Percentiles rank a stretch among this genome's conserved stretches.
These are phyloP conservation scores for Orthochromis indermauri DNA, from an alignment of 2,113 vertebrate species.

Conservation along the genomic window DNA sequence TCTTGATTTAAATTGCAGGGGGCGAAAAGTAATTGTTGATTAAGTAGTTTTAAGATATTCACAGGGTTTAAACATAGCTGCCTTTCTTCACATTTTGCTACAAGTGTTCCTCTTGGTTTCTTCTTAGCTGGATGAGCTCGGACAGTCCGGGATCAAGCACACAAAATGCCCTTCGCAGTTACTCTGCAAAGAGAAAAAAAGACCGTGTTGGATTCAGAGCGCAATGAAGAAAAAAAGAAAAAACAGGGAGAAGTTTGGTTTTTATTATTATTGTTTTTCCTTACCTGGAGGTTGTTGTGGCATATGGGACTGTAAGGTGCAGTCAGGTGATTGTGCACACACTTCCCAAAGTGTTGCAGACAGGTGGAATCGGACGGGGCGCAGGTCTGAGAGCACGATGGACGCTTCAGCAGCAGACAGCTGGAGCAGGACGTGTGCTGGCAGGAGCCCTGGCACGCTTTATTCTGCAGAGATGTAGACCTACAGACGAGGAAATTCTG, in stretches of 20 bases:
- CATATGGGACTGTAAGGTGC: slow-evolving; percentile 1
- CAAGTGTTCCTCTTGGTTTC: background rate
- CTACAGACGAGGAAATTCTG: slow-evolving; percentile 1
- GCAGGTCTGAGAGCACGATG: slow-evolving; percentile 55
- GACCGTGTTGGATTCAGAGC: background rate
- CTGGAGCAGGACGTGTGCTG: slow-evolving; percentile 69
- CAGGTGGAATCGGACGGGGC: slow-evolving; percentile 42
- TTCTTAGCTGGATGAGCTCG: background rate
- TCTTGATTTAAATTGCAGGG: background rate
- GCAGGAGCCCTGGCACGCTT: slow-evolving; percentile 56
- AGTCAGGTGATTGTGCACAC: slow-evolving; percentile 54
- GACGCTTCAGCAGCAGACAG: slow-evolving; percentile 55
- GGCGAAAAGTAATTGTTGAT: background rate
- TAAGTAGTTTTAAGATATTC: background rate
- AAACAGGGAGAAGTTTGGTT: background rate
- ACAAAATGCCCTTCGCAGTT: slow-evolving; percentile 47
- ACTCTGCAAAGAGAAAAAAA: slow-evolving; percentile 18
- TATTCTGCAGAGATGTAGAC: slow-evolving; percentile 43
- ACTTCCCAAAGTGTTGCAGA: slow-evolving; percentile 58
- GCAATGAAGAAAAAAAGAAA: background rate
- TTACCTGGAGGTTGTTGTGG: slow-evolving; percentile 61
- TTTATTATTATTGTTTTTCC: background rate
- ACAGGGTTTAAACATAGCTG: slow-evolving; percentile 50
- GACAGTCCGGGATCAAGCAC: slow-evolving; percentile 62
- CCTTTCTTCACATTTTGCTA: slow-evolving; percentile 36